Base-by-base conservation (phyloP, 2,888 invertebrate genomes). In the Drosophila nigricruria region DNA sequence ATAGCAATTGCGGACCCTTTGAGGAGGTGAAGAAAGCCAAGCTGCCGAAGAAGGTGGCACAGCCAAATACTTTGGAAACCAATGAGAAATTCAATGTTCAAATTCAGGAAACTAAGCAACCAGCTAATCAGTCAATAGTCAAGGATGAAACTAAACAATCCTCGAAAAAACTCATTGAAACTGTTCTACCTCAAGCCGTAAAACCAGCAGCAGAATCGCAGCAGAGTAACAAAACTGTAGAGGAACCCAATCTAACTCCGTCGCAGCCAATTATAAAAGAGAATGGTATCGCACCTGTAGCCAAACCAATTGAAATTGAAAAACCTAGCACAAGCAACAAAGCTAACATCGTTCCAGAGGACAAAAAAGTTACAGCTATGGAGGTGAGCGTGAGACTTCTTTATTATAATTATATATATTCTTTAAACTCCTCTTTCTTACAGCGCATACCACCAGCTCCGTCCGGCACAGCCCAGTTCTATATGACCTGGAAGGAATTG, bases 401-500 rank as follows among this genome's bases (percentile, higher is more conserved):
- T 5, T 12, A 36, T 16, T 1, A 9, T 12, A 5, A 27, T 16
- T 16, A 8, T 30, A 8, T 30, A 3, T 20, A 38, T 16, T 9
- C n/a, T 8, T 1, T 16, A 16, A 16, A 9, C 25, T 16, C 8
- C 4, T 1, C 8, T 32, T n/a, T 27, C 60, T 60, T 42, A 12
- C 34, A 91, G 90, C 81, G 77, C 27, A 66, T 92, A 42, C 91
- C 92, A 3, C 66, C 79, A 8, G 53, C 90, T 3, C 93, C 93
- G 3, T 81, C 74, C 32, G 85, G 91, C 32, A 90, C 92, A 5
- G 91, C 91, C 3, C 92, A 93, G 67, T 93, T 93, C 66, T 92
- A 92, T 70, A 79, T 89, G 3, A 89, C 90, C 38, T 93, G 93
- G 93, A 92, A 91, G 59, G 93, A 92, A 68, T 64, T 93, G 12